Base-by-base conservation (phyloP, 2,113 vertebrate species). In the Nematolebias whitei region DNA sequence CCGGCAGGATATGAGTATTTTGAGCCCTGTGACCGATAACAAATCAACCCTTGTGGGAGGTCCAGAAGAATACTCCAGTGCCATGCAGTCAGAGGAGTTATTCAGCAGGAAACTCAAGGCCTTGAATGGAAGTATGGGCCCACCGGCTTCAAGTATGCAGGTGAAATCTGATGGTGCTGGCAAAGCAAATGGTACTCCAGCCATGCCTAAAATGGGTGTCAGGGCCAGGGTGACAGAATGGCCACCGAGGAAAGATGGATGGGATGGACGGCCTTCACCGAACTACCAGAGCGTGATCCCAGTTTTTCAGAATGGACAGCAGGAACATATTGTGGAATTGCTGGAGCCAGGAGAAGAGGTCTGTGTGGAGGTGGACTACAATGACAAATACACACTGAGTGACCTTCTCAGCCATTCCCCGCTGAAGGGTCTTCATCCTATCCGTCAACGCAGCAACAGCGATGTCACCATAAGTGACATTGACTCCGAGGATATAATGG, bases 401-500 rank as follows among this genome's bases (percentile, higher is more conserved):
- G 95, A 98, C 73, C 89, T 97, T 69, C 93, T 98, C 22, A 91
- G 92, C 74, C 93, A 93, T 70, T 97, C 96, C 0, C 94, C 95
- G 0, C 90, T 96, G 23, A 95, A 95, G 65, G 93, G 93, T 9
- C 94, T 99, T 45, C 94, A 98, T 83, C 96, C 97, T 2, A 96
- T 99, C 78, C 89, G 97, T 4, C 98, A 99, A 41, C 93, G 98
- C 73, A 98, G 96, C 89, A 99, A 98, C 85, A 99, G 98, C 0
- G 96, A 98, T 22, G 96, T 99, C 54, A 98, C 98, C 52, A 98
- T 99, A 81, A 99, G 98, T 7, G 98, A 99, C 83, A 96, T 98
- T 0, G 98, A 99, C 75, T 87, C 95, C 0, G 97, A 99, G 74
- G 97, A 98, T 40, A 89, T 95, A 48, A 87, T 96, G 81, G 96